Evolutionary conservation across 2,113 vertebrate species (phyloP).

Genomic region (Axis porcinus): DNA sequence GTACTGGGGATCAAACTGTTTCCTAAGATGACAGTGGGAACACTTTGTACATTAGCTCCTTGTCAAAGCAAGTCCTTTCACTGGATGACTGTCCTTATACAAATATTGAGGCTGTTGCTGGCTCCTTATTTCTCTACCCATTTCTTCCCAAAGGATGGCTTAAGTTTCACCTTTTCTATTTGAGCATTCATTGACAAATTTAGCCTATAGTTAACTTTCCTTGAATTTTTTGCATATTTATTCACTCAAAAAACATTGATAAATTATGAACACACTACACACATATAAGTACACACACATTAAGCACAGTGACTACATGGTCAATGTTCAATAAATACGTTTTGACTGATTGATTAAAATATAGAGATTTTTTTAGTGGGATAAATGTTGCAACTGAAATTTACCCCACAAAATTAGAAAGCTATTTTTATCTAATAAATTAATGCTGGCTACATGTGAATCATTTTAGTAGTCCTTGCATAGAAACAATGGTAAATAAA

Average conservation of each 20-base stretch:
- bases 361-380: background rate
- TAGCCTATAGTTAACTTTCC: background rate
- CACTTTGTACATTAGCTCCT: background rate
- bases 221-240: background rate
- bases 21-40: background rate
- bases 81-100: background rate
- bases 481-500: background rate
- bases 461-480: background rate
- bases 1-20: background rate
- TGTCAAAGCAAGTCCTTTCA: background rate
- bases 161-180: background rate
- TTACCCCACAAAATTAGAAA: background rate
- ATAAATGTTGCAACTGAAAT: background rate
- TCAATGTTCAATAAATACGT: background rate
- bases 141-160: background rate
- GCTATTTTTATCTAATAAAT: conserved; percentile 15
- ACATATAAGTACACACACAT: background rate
- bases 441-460: background rate
- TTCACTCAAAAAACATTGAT: background rate
- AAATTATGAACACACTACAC: background rate
- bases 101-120: background rate
- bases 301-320: background rate
- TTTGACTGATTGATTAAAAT: background rate
- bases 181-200: background rate
- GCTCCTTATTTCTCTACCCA: background rate